Base-by-base conservation (phyloP, 2,888 invertebrate species). In the Drosophila borealis region DNA sequence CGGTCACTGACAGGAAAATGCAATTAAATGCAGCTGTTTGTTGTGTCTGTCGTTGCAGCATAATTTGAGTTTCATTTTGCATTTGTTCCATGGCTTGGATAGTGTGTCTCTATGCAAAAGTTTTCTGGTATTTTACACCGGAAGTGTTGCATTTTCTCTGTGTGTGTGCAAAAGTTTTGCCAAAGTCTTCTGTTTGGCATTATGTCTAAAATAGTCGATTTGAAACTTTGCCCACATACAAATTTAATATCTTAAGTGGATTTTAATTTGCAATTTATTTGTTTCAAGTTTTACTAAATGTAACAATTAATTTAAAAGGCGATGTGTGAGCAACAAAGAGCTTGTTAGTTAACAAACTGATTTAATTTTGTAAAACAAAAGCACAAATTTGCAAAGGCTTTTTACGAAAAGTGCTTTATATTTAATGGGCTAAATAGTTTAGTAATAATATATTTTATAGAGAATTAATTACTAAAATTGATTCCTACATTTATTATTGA, bases 11-110 rank as follows among this genome's bases (percentile, higher is more conserved):
- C 80, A 81, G 61, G 68, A 51, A 88, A 84, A 81, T 78, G 80
- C 75, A 84, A 88, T 88, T 88, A 81, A 74, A 60, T 59, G 59
- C 46, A 67, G 48, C 42, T 63, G 54, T 44, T 59, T 74, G 25
- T 45, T 29, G 3, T 34, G 36, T 17, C 42, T 60, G 48, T 33
- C 67, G 44, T 49, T 75, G 19, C 5, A 19, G 48, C 64, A 69
- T 73, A 73, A 76, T 76, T 84, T 25, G 44, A 75, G 72, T 70
- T 70, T 61, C 54, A 78, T 68, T 78, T 67, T 65, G 67, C 49
- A 59, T 69, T 63, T 74, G 67, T 55, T 61, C 14, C 21, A 34
- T 48, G 49, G 46, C 9, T 65, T 46, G 62, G 19, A 48, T 4
- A 9, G 42, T 14, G 29, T 29, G 29, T n/a, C 19, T 59, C 42